phyloP scores from a whole-genome alignment of 2,797 vertebrate genomes.

The Discoglossus pictus region DNA sequence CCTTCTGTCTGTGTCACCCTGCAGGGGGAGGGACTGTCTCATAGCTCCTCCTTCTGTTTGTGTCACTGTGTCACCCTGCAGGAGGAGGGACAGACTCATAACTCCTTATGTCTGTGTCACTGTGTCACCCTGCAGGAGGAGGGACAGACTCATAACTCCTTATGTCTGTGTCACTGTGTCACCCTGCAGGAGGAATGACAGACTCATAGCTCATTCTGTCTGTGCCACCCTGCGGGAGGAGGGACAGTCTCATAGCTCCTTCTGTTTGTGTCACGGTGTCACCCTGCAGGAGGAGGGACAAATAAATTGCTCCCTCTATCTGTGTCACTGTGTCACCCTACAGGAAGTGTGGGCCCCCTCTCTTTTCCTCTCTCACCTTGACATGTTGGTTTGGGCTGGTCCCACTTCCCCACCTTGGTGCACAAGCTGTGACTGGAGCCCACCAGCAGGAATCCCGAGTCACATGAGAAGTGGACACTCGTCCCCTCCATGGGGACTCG shows the following conservation, averaged over 20 bases:
- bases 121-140: too few relatives aligned
- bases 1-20: too few relatives aligned
- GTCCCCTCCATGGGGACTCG: constrained; percentile 83
- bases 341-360: too few relatives aligned
- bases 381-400: constrained; percentile 84
- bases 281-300: too few relatives aligned
- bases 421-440: constrained; percentile 83
- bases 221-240: neutral
- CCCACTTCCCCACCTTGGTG: constrained; percentile 90
- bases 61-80: too few relatives aligned
- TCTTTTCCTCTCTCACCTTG: constrained; percentile 76
- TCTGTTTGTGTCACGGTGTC: neutral
- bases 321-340: neutral
- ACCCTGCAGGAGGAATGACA: neutral
- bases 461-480: constrained; percentile 83
- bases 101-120: too few relatives aligned
- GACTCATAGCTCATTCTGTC: neutral
- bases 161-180: neutral
- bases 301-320: neutral
- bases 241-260: neutral
- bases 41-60: too few relatives aligned
- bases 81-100: too few relatives aligned
- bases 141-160: too few relatives aligned
- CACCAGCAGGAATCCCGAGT: constrained; percentile 84
- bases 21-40: too few relatives aligned